Percentiles rank a stretch among this genome's conserved stretches.
Conservation (phyloP, 2,888 invertebrate genomes). For the Ophioninae sp. region DNA sequence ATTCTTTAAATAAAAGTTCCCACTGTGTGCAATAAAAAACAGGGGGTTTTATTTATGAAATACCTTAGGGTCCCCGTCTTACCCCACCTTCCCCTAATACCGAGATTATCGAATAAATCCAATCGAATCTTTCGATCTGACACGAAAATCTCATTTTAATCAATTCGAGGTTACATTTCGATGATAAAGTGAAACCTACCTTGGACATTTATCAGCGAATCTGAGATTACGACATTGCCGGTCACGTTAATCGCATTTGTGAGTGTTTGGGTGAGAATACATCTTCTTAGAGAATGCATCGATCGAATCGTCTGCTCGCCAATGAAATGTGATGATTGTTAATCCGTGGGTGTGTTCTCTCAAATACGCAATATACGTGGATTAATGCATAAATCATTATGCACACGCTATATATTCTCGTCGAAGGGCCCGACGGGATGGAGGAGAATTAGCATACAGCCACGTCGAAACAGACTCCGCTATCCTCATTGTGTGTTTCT, state of each 20-base stretch:
- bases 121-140: too few species aligned
- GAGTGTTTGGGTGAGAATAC: too few species aligned
- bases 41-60: too few species aligned
- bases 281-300: neutral
- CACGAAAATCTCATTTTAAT: too few species aligned
- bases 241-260: neutral
- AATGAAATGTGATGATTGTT: neutral
- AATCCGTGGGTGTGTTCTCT: neutral
- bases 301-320: neutral
- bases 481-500: slow-evolving; percentile 55
- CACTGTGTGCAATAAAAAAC: too few species aligned
- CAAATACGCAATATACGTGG: slow-evolving; percentile 4
- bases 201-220: neutral
- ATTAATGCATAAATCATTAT: slow-evolving; percentile 7
- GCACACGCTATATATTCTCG: slow-evolving; percentile 34
- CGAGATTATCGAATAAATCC: too few species aligned
- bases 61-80: too few species aligned
- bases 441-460: slow-evolving; percentile 63
- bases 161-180: too few species aligned
- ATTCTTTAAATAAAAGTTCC: too few species aligned
- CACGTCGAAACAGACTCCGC: slow-evolving; percentile 64
- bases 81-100: too few species aligned
- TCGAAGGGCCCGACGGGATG: slow-evolving; percentile 24
- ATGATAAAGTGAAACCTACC: neutral
- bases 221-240: neutral